Conservation (phyloP, 1,140 invertebrate species). For the Glossosoma conforme region DNA sequence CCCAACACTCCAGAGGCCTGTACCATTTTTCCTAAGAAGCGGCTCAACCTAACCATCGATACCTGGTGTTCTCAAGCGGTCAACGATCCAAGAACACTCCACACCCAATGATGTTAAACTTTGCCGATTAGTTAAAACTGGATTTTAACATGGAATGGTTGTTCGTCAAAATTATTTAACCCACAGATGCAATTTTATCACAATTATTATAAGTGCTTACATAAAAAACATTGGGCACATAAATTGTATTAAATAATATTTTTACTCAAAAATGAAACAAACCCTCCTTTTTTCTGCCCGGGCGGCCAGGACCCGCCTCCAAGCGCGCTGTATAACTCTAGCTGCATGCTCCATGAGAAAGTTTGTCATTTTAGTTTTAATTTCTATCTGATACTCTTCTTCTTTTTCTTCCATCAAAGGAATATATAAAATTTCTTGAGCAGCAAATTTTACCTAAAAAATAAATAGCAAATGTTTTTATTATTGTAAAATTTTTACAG, state of each 20-base stretch:
- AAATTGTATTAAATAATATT: neutral
- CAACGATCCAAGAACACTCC: no score
- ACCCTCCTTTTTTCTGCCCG: conserved; percentile 46
- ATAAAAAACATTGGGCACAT: neutral
- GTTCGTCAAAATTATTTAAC: no score
- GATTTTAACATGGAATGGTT: no score
- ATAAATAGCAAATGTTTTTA: neutral
- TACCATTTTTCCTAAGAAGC: no score
- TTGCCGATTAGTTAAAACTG: no score
- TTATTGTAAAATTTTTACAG: conserved; percentile 1
- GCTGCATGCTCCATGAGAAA: conserved; percentile 44
- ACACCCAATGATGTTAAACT: no score
- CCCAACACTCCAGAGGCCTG: no score
- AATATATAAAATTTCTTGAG: conserved; percentile 43
- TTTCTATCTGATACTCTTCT: conserved; percentile 45
- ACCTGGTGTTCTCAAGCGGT: no score
- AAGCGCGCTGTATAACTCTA: conserved; percentile 42
- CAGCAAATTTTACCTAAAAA: conserved; percentile 37
- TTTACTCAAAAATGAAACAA: conserved; percentile 17
- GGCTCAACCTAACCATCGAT: no score
- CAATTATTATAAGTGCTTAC: no score
- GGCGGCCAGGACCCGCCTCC: conserved; percentile 40
- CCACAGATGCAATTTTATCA: no score
- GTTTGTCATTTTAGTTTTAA: conserved; percentile 42
- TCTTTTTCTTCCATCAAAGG: conserved; percentile 47